A percentile compares a stretch with the other conserved stretches of the same genome.
These are phyloP conservation scores for Amblyopsis rosae DNA, from an alignment of 2,113 vertebrate species.

Conservation along the genomic window DNA sequence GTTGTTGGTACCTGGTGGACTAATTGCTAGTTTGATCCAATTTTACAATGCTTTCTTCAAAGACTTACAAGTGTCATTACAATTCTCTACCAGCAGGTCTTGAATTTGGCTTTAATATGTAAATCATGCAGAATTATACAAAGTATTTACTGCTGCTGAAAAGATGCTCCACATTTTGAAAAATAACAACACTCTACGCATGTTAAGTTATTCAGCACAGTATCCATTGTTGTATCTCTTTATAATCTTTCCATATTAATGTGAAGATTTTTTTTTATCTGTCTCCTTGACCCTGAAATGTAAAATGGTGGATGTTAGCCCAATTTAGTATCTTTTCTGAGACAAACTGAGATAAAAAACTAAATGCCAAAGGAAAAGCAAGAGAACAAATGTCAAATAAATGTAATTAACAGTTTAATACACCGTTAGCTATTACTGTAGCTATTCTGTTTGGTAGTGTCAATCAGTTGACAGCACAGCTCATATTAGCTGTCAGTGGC, in stretches of 20 bases:
- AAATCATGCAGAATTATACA: slow-evolving; percentile 76
- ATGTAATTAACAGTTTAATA: slow-evolving; percentile 42
- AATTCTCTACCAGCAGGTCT: slow-evolving; percentile 65
- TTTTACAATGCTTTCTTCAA: slow-evolving; percentile 72
- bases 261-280: slow-evolving; percentile 46
- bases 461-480: neutral
- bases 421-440: slow-evolving; percentile 27
- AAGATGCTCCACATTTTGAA: slow-evolving; percentile 58
- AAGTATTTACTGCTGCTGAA: slow-evolving; percentile 24
- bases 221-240: slow-evolving; percentile 12
- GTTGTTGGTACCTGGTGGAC: slow-evolving; percentile 67
- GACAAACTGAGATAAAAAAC: slow-evolving; percentile 25
- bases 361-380: slow-evolving; percentile 19
- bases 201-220: slow-evolving; percentile 44
- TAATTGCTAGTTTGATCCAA: slow-evolving; percentile 75
- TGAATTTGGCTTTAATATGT: slow-evolving; percentile 66
- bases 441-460: slow-evolving; percentile 31
- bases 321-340: slow-evolving; percentile 18
- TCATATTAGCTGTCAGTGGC: neutral
- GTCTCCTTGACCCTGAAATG: slow-evolving; percentile 30
- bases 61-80: slow-evolving; percentile 69
- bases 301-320: slow-evolving; percentile 10
- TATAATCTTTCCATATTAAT: slow-evolving; percentile 41
- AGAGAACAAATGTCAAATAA: slow-evolving; percentile 20
- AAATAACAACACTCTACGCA: neutral